Evolutionary conservation across 2,888 invertebrate species (phyloP), one percentile per base, ranked within the genome.

Genomic region (Hoplodrina blanda): DNA sequence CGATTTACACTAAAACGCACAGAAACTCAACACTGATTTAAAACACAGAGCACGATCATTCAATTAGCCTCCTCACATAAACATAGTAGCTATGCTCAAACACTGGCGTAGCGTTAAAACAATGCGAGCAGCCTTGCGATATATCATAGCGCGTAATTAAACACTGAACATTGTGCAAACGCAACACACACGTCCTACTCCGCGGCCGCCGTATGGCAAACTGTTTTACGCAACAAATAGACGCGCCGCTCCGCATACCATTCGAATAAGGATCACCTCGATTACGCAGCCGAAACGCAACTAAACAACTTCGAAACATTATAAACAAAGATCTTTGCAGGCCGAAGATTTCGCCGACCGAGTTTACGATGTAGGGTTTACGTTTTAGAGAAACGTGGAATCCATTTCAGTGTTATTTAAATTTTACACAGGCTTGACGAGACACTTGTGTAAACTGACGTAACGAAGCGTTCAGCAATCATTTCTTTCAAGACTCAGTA

Each of bases 251-350:
- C 91, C 89, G 92, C 93, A 94, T 94, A 92, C 94, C 92, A 93
- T 89, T 91, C 90, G 91, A 92, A 91, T 90, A 94, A 93, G 94
- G 93, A 94, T 92, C 93, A 90, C 93, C 92, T 92, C 93, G 91
- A 93, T 93, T 92, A 93, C 93, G 89, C 87, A 89, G 91, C 89
- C 89, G 81, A 91, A 91, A 90, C 89, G 82, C 89, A 89, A 89
- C 91, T 87, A 88, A 90, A 90, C 89, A 91, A 91, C 89, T 87
- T 87, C 81, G 84, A 91, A 91, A 91, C 88, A 87, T 85, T 72
- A 78, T 91, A 92, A 93, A 92, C 91, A 92, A 92, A 89, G 86
- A 90, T 89, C 84, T 90, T 86, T 79, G 79, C 83, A 84, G 85
- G 76, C 86, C 83, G 85, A 84, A 87, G 84, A 88, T 90, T 89